Base-by-base conservation (phyloP, 2,113 vertebrate species). In the Cryptotis parvus region DNA sequence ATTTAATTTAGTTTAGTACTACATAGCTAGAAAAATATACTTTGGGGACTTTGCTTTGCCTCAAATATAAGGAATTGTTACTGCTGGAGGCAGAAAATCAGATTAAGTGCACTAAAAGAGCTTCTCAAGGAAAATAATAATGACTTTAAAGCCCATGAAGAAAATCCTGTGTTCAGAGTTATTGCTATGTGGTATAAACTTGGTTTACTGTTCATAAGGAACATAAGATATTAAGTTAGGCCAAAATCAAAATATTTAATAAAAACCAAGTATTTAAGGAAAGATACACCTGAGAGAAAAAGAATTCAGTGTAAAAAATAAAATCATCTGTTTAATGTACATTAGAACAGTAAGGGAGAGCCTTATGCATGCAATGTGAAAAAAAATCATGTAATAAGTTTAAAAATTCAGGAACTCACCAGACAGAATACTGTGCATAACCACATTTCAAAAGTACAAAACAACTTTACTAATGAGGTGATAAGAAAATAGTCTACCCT, bases 171-270 rank as follows among this genome's bases (percentile, higher is more conserved):
- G 12, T 63, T 22, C 49, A 75, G 4, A 52, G 26, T 91, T 72
- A 87, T 1, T 61, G 70, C 33, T 41, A 35, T 43, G 33, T 43
- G 12, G 14, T 63, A 5, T 72, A 65, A 76, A 87, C 26, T n/a
- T 41, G 33, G 26, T 33, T 58, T n/a, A 35, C 6, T 86, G 10
- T 65, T 78, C 3, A 84, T 78, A 91, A 11, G 26, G 8, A 91
- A 41, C 11, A 63, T 20, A 82, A 20, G 39, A 58, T 72, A 66
- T 58, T 65, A 63, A 81, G 7, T 89, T 78, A 66, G 14, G 2
- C 73, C 69, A 75, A 58, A 70, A 84, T 74, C 2, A 91, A 87
- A 84, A 58, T 58, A 58, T 58, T 87, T 37, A 83, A 41, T 41
- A 81, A 86, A 68, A 75, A 87, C n/a, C 33, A 76, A 45, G 11